Base-by-base conservation (phyloP, 2,797 vertebrate genomes). In the Chelidonichthys spinosus region DNA sequence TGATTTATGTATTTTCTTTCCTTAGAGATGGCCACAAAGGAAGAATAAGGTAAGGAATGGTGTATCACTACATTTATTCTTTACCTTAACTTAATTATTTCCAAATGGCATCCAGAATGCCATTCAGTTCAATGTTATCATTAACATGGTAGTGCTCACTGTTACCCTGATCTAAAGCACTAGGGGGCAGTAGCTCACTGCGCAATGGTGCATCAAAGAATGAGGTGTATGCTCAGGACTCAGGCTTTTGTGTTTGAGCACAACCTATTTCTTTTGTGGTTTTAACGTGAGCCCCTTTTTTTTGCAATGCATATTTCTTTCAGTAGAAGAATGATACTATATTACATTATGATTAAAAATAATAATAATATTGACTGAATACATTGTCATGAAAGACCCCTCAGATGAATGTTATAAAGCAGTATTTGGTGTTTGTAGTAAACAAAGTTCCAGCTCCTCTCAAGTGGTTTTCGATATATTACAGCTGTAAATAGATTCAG, bases 111-210 rank as follows among this genome's bases (percentile, higher is more conserved):
- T 53, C 1, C 10, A n/a, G 9, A 79, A 43, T 54, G 15, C 6
- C 15, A 56, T 49, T 14, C 25, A 43, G 33, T 72, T 17, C 4
- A 49, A n/a, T 46, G 58, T 54, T 42, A 2, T 13, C 6, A 39
- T 78, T 72, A 55, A 0, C 44, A 52, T 3, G 11, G 5, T 7
- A 4, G 54, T 36, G 25, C 17, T 58, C 25, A 18, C 6, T 5
- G 40, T 72, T 79, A 37, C 7, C 11, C 46, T 68, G 72, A 39
- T 85, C 72, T 44, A 25, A 71, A 92, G 88, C 97, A 96, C 96
- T 94, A 97, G 97, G 96, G 96, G 96, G 97, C 95, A 96, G 96
- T 95, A 97, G 92, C 94, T 92, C 91, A 93, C 94, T 94, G 93
- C 90, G 69, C 83, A 92, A 95, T 85, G 44, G 18, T 70, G 55